phyloP scores from a whole-genome alignment of 35 echinoderm and acorn worm genomes.

The Lytechinus pictus region DNA sequence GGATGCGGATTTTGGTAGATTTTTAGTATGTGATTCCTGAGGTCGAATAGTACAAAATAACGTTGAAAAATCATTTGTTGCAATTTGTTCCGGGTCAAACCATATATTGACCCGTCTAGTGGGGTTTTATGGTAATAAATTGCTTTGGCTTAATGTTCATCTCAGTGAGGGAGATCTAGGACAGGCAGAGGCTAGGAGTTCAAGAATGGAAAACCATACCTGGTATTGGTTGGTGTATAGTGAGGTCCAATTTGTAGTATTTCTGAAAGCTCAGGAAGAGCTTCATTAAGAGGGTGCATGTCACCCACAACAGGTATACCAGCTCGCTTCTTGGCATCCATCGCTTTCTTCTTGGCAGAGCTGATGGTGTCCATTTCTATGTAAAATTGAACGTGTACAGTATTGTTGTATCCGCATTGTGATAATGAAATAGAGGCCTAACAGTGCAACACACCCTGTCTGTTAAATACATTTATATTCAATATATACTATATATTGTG shows the following conservation, averaged over 20 bases:
- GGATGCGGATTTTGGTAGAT: no score
- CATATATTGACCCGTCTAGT: no score
- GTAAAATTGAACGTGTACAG: neutral
- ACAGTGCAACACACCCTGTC: neutral
- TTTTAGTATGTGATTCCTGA: no score
- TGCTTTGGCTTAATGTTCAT: no score
- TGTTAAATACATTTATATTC: no score
- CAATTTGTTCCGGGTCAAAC: no score
- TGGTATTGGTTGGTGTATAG: constrained; percentile 48
- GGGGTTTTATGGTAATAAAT: no score
- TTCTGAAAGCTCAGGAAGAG: constrained; percentile 90
- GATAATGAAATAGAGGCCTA: neutral
- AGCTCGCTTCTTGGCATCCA: constrained; percentile 75
- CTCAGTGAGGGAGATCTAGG: no score
- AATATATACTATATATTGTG: no score
- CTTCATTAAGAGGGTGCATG: constrained; percentile 79
- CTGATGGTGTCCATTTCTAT: constrained; percentile 85
- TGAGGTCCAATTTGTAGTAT: constrained; percentile 61
- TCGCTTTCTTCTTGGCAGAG: constrained; percentile 60
- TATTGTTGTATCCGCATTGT: neutral
- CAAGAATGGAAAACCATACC: neutral
- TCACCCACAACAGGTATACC: constrained; percentile 84
- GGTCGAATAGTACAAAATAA: no score
- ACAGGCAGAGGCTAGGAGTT: no score
- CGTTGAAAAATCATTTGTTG: no score